A percentile compares a stretch with the other conserved stretches of the same genome.
Conservation (phyloP, 1,140 invertebrate species). For the Calliopsis andreniformis region DNA sequence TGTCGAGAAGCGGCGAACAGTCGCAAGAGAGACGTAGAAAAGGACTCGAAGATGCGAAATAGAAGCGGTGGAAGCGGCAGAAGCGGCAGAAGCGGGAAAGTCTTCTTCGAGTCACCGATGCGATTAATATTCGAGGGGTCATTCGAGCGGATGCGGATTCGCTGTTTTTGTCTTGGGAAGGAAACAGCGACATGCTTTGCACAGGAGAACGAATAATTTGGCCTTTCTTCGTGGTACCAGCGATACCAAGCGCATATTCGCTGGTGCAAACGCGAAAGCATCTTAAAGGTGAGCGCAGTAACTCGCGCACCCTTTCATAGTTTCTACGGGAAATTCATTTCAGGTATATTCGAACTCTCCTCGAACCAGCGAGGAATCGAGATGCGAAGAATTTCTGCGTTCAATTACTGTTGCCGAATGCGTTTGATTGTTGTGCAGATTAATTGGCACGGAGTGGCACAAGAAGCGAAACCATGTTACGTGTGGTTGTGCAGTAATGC, state of each 20-base stretch:
- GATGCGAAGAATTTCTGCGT: neutral
- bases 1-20: conserved; percentile 1
- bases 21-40: neutral
- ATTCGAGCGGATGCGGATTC: conserved; percentile 34
- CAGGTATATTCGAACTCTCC: neutral
- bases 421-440: neutral
- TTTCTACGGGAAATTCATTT: conserved; percentile 1
- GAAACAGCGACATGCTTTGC: neutral
- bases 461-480: conserved; percentile 16
- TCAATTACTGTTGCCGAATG: neutral
- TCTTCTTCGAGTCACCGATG: conserved; percentile 37
- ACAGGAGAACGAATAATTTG: conserved; percentile 33
- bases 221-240: neutral
- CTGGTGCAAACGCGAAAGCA: neutral
- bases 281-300: neutral
- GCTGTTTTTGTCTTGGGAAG: neutral
- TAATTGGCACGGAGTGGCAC: neutral
- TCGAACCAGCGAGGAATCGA: neutral
- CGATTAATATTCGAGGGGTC: conserved; percentile 46
- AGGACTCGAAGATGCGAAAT: neutral
- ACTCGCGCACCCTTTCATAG: neutral
- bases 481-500: neutral
- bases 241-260: neutral
- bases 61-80: neutral
- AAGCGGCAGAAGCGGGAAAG: neutral